Base-by-base conservation (phyloP, 1,140 invertebrate species). In the Galleria mellonella region DNA sequence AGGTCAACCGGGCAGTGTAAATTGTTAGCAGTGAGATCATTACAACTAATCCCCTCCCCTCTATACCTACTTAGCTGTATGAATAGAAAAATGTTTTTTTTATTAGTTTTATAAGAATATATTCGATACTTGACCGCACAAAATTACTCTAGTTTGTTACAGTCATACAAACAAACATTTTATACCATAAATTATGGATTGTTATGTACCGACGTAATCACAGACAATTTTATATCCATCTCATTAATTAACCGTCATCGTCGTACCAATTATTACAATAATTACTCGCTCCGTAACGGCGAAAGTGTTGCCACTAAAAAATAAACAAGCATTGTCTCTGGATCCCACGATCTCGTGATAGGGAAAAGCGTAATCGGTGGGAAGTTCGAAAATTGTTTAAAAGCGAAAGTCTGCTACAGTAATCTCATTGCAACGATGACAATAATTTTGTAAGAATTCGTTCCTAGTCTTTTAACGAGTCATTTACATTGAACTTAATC, bases 321-420 rank as follows among this genome's bases (percentile, higher is more conserved):
- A 68, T 58, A 69, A 70, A 67, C 55, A 61, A 63, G 59, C 72
- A 73, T 79, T 78, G 74, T 78, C 53, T 62, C 47, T 60, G 47
- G 47, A 32, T 81, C 76, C 72, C 76, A 81, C 76, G 75, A 75
- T 79, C 65, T 76, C 51, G 41, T 63, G 75, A 79, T 76, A 72
- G 75, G 72, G 65, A 79, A 75, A 76, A 72, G 69, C 62, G 69
- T 65, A 69, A 71, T 76, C 63, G 52, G 56, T 74, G 75, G 67
- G 72, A 79, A 74, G 55, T 52, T 56, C 44, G 37, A 43, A 53
- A 23, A 23, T 23, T 23, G 40, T 56, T 49, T 58, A 52, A 79
- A 74, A 77, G 69, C 65, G 75, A 76, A 77, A 77, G 69, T 55
- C 36, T 43, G 55, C 49, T 62, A 76, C 68, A 72, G 70, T 67